Evolutionary conservation across 1,140 invertebrate genomes (phyloP).

Genomic region (Lepidurus packardi): DNA sequence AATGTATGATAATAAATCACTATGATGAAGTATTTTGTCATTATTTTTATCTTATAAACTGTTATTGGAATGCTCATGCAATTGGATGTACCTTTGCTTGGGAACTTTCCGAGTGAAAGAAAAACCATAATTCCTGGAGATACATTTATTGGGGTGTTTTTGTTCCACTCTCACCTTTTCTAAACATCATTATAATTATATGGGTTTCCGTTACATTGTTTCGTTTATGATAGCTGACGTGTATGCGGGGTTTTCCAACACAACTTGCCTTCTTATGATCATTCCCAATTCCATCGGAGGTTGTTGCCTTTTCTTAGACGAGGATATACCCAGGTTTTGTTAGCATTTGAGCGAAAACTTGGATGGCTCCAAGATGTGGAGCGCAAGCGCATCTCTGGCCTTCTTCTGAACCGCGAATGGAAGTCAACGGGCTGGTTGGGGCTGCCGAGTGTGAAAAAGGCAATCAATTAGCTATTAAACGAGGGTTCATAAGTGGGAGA

Average conservation of each 20-base stretch:
- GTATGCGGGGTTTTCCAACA: not conserved
- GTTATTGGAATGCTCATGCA: no score
- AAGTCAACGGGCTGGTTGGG: not conserved
- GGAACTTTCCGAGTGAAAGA: no score
- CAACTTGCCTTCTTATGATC: not conserved
- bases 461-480: conserved; percentile 16
- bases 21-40: no score
- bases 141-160: not conserved
- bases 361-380: not conserved
- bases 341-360: not conserved
- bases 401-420: not conserved
- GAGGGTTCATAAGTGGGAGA: conserved; percentile 2
- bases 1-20: no score
- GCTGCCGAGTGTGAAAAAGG: not conserved
- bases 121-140: no score
- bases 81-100: no score
- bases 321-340: no score
- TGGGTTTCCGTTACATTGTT: not conserved
- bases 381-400: not conserved
- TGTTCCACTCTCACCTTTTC: not conserved
- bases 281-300: not conserved
- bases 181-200: not conserved
- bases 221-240: not conserved
- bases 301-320: not conserved
- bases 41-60: no score